Conservation (phyloP, 1,140 invertebrate genomes). For the Dendroctonus ponderosae region DNA sequence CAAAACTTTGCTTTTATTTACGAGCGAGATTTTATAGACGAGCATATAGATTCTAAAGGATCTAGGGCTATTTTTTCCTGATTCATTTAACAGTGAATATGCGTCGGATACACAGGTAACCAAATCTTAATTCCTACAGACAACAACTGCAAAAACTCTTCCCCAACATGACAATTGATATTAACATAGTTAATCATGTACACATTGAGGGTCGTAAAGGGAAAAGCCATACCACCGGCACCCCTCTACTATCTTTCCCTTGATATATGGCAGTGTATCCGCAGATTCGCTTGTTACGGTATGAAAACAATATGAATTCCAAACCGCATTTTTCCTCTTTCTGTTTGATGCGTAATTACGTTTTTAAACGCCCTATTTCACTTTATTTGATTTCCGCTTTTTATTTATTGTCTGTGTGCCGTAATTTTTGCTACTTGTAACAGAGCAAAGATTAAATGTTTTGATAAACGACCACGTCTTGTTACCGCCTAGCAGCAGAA, state of each 20-base stretch:
- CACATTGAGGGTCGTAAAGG: conserved; percentile 31
- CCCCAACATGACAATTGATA: conserved; percentile 44
- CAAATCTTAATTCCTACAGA: too few relatives aligned
- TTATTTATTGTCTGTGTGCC: conserved; percentile 42
- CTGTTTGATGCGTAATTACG: conserved; percentile 50
- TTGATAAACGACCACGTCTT: too few relatives aligned
- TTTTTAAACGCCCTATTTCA: conserved; percentile 45
- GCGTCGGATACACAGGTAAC: too few relatives aligned
- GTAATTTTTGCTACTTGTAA: too few relatives aligned
- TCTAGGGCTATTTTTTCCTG: too few relatives aligned
- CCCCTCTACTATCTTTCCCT: conserved; percentile 37
- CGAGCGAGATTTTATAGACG: too few relatives aligned
- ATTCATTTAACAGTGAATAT: too few relatives aligned
- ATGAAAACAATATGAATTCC: conserved; percentile 52
- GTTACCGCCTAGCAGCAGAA: too few relatives aligned
- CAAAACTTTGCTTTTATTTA: too few relatives aligned
- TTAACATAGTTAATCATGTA: conserved; percentile 49
- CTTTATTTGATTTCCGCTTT: conserved; percentile 48
- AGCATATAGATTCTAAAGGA: too few relatives aligned
- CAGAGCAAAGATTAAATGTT: too few relatives aligned
- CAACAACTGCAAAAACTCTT: conserved; percentile 12
- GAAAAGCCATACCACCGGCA: conserved; percentile 25
- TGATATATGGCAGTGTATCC: conserved; percentile 48
- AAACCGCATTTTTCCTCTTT: conserved; percentile 48
- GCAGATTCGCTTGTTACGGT: conserved; percentile 45